Conservation (phyloP, 2,888 invertebrate genomes). For the Toxonevra muliebris region DNA sequence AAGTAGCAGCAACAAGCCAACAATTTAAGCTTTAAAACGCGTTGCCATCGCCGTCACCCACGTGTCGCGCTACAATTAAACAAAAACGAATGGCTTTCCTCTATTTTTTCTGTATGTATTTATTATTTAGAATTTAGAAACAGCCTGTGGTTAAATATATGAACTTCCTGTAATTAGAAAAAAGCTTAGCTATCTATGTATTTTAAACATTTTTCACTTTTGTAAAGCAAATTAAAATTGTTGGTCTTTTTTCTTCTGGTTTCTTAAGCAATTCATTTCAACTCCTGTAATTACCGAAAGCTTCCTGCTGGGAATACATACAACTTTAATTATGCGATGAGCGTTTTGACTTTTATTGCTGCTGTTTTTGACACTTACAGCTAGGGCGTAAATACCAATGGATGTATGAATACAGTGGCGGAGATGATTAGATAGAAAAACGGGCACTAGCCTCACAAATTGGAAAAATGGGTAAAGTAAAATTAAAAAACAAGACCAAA, state of each 20-base stretch:
- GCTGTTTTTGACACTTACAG: no score
- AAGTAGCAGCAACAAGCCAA: no score
- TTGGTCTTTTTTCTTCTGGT: not conserved
- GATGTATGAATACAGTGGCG: no score
- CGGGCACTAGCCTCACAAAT: no score
- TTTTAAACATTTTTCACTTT: not conserved
- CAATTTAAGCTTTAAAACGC: no score
- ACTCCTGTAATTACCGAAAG: not conserved
- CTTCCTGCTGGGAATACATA: not conserved
- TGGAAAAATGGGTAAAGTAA: no score
- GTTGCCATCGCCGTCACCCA: slow-evolving; percentile 1
- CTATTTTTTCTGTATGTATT: not conserved
- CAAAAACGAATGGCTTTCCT: not conserved
- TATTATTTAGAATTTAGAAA: not conserved
- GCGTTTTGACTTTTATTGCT: no score
- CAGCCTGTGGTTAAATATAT: not conserved
- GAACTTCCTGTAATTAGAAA: slow-evolving; percentile 20
- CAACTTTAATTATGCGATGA: no score
- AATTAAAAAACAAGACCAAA: no score
- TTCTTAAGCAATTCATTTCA: not conserved
- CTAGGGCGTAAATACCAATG: no score
- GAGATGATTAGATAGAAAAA: no score
- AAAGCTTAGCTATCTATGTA: not conserved
- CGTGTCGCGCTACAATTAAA: slow-evolving; percentile 9
- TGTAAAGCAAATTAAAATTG: not conserved